phyloP scores from a whole-genome alignment of 2,113 vertebrate genomes.

The Anguilla rostrata region DNA sequence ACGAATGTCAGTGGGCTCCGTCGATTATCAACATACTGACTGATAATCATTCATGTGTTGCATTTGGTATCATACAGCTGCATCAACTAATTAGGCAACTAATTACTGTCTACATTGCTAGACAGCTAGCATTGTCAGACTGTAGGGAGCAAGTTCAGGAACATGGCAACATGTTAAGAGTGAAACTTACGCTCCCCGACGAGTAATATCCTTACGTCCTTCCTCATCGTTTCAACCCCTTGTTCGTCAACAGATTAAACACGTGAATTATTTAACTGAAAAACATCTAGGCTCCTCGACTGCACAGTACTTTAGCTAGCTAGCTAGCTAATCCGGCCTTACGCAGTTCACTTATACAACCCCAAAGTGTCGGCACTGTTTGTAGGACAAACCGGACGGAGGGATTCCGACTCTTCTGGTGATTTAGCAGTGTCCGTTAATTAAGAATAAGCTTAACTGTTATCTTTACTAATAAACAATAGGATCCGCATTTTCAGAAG shows the following conservation, averaged over 20 bases:
- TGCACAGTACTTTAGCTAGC: slow-evolving; percentile 23
- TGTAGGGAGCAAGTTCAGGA: slow-evolving; percentile 9
- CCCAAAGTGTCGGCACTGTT: not conserved
- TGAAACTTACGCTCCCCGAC: slow-evolving; percentile 89
- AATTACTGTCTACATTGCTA: not conserved
- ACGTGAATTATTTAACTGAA: slow-evolving; percentile 11
- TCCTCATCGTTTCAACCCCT: slow-evolving; percentile 79
- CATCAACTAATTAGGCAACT: not conserved
- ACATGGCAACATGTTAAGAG: not conserved
- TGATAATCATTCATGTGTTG: not conserved
- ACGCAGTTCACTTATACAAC: slow-evolving; percentile 23
- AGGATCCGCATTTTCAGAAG: not conserved
- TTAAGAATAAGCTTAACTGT: not conserved
- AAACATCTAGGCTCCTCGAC: slow-evolving; percentile 51
- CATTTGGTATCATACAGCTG: not conserved
- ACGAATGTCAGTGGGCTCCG: too few relatives aligned
- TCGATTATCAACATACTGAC: too few relatives aligned
- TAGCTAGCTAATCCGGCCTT: slow-evolving; percentile 14
- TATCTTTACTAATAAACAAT: not conserved
- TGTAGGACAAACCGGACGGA: slow-evolving; percentile 4
- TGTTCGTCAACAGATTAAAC: slow-evolving; percentile 22
- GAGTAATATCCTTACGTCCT: slow-evolving; percentile 92
- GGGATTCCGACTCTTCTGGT: not conserved
- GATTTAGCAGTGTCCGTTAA: not conserved
- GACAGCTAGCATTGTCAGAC: not conserved